A percentile compares a stretch with the other conserved stretches of the same genome.
These are phyloP conservation scores for Drosophila mimetica DNA, from an alignment of 2,888 invertebrate species.

Conservation along the genomic window DNA sequence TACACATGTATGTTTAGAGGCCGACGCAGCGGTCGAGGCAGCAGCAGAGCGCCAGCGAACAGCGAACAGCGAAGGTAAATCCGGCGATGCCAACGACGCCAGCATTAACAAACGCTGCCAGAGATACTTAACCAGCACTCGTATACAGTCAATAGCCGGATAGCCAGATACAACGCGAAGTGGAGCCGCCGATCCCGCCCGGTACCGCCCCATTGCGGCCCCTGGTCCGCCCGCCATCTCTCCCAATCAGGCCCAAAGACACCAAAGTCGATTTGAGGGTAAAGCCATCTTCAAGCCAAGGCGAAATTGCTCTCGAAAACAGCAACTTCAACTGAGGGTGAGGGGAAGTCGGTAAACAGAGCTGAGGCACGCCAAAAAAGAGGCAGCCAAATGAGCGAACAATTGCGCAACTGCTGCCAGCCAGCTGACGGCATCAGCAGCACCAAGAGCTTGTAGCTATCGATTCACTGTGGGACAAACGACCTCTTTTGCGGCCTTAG, in stretches of 20 bases:
- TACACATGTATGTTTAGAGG: slow-evolving; percentile 74
- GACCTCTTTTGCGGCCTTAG: too few species aligned
- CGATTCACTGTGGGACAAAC: slow-evolving; percentile 1
- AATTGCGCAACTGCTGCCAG: slow-evolving; percentile 74
- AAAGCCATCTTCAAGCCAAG: slow-evolving; percentile 32
- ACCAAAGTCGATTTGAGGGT: slow-evolving; percentile 2
- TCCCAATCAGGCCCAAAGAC: neutral
- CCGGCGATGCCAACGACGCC: slow-evolving; percentile 38
- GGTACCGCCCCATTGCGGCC: neutral
- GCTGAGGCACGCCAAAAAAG: slow-evolving; percentile 45
- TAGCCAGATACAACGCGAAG: slow-evolving; percentile 5
- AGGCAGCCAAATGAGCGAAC: slow-evolving; percentile 59
- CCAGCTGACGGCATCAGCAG: slow-evolving; percentile 24
- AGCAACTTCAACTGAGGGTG: slow-evolving; percentile 21
- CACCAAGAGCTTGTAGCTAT: slow-evolving; percentile 21
- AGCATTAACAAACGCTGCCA: slow-evolving; percentile 37
- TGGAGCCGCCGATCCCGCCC: slow-evolving; percentile 5
- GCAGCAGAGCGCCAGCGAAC: slow-evolving; percentile 38
- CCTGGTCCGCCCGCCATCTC: neutral
- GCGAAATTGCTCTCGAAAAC: slow-evolving; percentile 44
- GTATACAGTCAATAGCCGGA: slow-evolving; percentile 47
- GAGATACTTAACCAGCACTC: slow-evolving; percentile 38
- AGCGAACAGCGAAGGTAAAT: slow-evolving; percentile 53
- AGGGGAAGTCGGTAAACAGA: slow-evolving; percentile 36
- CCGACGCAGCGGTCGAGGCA: slow-evolving; percentile 57